A percentile compares a stretch with the other conserved stretches of the same genome.
These are phyloP conservation scores for Aeoliscus strigatus DNA, from an alignment of 2,797 vertebrate genomes.

Conservation along the genomic window DNA sequence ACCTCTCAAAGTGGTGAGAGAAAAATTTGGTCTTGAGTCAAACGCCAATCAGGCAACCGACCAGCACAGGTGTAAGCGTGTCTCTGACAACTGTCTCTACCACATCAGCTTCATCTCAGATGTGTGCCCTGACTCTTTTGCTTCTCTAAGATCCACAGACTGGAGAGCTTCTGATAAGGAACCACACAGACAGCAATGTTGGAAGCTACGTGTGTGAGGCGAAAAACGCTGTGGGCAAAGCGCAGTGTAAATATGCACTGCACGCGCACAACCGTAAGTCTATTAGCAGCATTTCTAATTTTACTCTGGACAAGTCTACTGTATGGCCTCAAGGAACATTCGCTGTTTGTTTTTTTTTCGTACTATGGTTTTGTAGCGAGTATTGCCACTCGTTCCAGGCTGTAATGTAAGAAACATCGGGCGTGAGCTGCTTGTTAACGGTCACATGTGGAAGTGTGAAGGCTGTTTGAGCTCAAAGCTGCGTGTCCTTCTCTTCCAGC, in stretches of 20 bases:
- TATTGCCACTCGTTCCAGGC: conserved; percentile 2
- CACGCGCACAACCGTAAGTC: conserved; percentile 76
- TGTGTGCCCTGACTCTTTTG: conserved; percentile 11
- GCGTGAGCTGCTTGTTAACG: conserved; percentile 2
- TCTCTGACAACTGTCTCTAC: too few relatives aligned
- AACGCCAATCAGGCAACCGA: too few relatives aligned
- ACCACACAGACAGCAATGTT: conserved; percentile 70
- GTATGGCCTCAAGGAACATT: conserved; percentile 1
- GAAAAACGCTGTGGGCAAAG: conserved; percentile 79
- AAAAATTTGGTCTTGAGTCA: too few relatives aligned
- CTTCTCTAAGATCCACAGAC: conserved; percentile 64
- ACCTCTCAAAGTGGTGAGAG: too few relatives aligned
- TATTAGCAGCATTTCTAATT: conserved; percentile 12
- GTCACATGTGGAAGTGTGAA: conserved; percentile 1
- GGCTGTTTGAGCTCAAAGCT: conserved; percentile 16
- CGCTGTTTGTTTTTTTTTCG: background rate
- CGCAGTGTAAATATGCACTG: conserved; percentile 72
- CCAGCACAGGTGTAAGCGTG: too few relatives aligned
- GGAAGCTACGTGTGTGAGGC: conserved; percentile 82
- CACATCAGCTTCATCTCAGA: too few relatives aligned
- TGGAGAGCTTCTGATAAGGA: conserved; percentile 79
- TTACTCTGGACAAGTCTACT: conserved; percentile 7
- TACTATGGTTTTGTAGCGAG: too few relatives aligned
- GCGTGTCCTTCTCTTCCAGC: conserved; percentile 57
- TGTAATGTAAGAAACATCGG: background rate